Evolutionary conservation across 1,140 invertebrate species (phyloP).

Genomic region (Protaetia brevitarsis): DNA sequence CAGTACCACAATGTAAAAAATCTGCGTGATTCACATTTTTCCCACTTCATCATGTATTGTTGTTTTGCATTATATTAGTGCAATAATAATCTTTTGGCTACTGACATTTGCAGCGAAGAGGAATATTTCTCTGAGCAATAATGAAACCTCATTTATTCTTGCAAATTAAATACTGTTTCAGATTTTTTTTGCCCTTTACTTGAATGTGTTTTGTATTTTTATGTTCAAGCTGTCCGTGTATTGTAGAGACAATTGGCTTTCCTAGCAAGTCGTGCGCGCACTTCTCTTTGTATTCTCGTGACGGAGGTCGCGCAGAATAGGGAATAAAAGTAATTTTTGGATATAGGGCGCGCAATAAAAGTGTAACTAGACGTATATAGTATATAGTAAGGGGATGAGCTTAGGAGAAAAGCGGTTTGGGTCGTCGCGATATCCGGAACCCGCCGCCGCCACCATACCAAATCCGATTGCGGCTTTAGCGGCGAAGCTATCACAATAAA

Average conservation of each 20-base stretch:
- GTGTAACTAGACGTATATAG: conserved; percentile 31
- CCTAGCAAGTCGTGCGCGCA: background rate
- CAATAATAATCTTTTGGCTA: too few relatives aligned
- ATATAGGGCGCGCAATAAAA: conserved; percentile 38
- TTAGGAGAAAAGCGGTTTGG: conserved; percentile 22
- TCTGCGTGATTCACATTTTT: too few relatives aligned
- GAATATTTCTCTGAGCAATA: too few relatives aligned
- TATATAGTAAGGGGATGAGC: conserved; percentile 8
- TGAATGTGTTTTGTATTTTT: background rate
- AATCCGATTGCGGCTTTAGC: conserved; percentile 45
- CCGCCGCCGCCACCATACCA: conserved; percentile 29
- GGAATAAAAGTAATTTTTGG: conserved; percentile 38
- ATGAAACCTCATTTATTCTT: too few relatives aligned
- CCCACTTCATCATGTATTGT: too few relatives aligned
- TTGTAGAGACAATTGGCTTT: background rate
- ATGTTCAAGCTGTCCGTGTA: background rate
- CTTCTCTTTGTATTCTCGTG: background rate
- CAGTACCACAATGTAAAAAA: too few relatives aligned
- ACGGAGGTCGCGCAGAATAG: conserved; percentile 29
- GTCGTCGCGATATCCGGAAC: conserved; percentile 31
- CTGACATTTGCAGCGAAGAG: too few relatives aligned
- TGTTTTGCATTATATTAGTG: too few relatives aligned
- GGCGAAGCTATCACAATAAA: conserved; percentile 46
- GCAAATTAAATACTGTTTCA: too few relatives aligned
- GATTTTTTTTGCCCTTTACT: background rate